phyloP scores from a whole-genome alignment of 2,888 invertebrate species.

The Sminthurinus aureus region DNA sequence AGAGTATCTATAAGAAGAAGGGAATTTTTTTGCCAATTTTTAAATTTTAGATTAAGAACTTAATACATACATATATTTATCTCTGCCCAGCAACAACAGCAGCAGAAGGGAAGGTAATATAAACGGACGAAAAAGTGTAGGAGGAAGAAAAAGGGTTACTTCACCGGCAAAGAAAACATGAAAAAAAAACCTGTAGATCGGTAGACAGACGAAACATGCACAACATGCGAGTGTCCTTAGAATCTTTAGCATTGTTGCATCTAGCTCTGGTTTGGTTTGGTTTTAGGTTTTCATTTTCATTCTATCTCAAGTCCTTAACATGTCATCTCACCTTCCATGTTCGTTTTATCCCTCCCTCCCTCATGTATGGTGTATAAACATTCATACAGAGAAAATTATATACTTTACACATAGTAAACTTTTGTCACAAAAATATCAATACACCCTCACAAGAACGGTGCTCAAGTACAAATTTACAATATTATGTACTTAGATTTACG shows the following conservation, averaged over 20 bases:
- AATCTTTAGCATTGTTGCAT: neutral
- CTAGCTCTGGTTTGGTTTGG: constrained; percentile 21
- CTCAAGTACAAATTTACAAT: too few relatives aligned
- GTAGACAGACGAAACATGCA: constrained; percentile 6
- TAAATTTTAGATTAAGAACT: constrained; percentile 21
- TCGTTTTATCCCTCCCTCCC: neutral
- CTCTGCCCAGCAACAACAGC: neutral
- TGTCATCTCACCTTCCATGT: constrained; percentile 40
- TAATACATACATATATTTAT: neutral
- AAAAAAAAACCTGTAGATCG: neutral
- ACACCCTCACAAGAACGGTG: too few relatives aligned
- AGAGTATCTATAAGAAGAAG: neutral
- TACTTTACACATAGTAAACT: neutral
- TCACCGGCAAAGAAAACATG: neutral
- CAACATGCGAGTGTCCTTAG: neutral
- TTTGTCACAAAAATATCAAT: too few relatives aligned
- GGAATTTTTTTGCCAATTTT: constrained; percentile 33
- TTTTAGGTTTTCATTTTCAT: neutral
- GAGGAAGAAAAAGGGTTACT: constrained; percentile 25
- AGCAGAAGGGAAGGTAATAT: neutral
- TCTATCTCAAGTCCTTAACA: constrained; percentile 30
- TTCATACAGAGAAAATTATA: neutral
- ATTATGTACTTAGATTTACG: too few relatives aligned
- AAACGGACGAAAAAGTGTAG: constrained; percentile 4
- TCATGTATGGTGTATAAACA: too few relatives aligned